Percentiles rank a stretch among this genome's conserved stretches.
Conservation (phyloP, 1,140 invertebrate genomes). For the Drosophila malerkotliana region DNA sequence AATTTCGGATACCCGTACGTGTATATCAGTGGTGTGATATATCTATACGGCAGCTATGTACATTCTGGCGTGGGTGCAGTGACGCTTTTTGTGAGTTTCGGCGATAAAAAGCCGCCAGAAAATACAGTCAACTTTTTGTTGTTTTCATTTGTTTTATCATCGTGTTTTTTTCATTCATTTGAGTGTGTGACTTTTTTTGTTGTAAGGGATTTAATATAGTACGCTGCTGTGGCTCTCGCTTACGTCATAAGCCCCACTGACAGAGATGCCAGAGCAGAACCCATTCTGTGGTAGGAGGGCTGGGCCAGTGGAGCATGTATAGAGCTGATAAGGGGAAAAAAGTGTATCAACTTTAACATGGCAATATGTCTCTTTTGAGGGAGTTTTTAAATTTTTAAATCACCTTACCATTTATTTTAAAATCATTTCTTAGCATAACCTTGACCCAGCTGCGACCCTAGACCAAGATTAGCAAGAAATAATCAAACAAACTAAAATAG, state of each 20-base stretch:
- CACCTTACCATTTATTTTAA: neutral
- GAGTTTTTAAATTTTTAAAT: neutral
- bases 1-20: conserved; percentile 32
- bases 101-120: conserved; percentile 55
- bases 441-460: conserved; percentile 34
- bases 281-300: neutral
- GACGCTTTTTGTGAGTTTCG: conserved; percentile 56
- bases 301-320: conserved; percentile 35
- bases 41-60: conserved; percentile 14
- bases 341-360: conserved; percentile 56
- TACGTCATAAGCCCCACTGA: conserved; percentile 57
- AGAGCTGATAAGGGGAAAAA: conserved; percentile 57
- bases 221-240: conserved; percentile 46
- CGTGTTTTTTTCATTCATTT: conserved; percentile 25
- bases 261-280: conserved; percentile 12
- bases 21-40: conserved; percentile 9
- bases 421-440: neutral
- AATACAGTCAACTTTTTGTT: conserved; percentile 40
- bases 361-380: conserved; percentile 21
- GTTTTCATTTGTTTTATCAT: conserved; percentile 38
- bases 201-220: conserved; percentile 67
- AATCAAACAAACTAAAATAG: conserved; percentile 15
- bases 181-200: conserved; percentile 26
- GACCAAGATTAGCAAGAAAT: conserved; percentile 16
- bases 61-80: conserved; percentile 63